phyloP scores from a whole-genome alignment of 2,888 invertebrate genomes.

The Alentia gelatinosa region DNA sequence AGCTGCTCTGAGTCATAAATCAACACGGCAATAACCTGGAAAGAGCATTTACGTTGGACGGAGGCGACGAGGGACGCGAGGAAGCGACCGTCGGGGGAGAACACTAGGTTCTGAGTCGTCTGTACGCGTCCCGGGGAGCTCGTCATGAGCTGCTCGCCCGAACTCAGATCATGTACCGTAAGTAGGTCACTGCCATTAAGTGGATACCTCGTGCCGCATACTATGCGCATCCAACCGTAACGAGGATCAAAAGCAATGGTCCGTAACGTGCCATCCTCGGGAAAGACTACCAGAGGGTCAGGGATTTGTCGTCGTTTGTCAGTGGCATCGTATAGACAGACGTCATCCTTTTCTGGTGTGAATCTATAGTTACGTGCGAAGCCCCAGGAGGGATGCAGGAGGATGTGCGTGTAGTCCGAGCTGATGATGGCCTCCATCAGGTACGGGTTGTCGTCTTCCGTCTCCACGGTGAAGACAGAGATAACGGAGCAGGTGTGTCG shows the following conservation, averaged over 20 bases:
- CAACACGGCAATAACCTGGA: neutral
- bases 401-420: neutral
- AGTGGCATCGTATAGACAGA: neutral
- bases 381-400: neutral
- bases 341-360: neutral
- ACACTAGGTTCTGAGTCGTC: slow-evolving; percentile 39
- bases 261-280: neutral
- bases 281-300: neutral
- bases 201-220: neutral
- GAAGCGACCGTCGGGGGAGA: slow-evolving; percentile 14
- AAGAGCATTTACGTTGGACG: neutral
- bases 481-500: neutral
- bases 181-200: neutral
- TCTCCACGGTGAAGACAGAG: neutral
- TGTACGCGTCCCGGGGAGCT: neutral
- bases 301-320: neutral
- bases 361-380: neutral
- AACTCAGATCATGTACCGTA: neutral
- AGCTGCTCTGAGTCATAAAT: slow-evolving; percentile 23
- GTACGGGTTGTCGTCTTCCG: neutral
- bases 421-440: slow-evolving; percentile 7
- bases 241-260: slow-evolving; percentile 28
- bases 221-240: neutral
- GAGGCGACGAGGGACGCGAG: neutral
- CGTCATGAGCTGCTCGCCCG: too few species aligned